phyloP scores from a whole-genome alignment of 2,113 vertebrate species.

The Nycticryphes semicollaris region DNA sequence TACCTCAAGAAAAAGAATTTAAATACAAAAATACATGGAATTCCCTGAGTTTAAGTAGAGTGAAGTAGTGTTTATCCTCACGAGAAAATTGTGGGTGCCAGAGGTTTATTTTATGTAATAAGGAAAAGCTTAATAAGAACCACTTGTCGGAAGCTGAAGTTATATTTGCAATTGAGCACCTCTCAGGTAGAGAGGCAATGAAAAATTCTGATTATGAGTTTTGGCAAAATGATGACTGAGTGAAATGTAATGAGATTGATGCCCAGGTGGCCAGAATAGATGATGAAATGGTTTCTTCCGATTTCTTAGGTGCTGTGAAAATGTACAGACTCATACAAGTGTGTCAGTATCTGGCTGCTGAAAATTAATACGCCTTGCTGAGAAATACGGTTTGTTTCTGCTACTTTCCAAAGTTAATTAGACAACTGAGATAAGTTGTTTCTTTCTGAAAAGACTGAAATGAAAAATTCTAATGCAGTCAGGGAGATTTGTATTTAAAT shows the following conservation, averaged over 20 bases:
- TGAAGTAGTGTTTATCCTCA: background rate
- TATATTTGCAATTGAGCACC: background rate
- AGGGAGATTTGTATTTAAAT: background rate
- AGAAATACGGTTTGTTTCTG: background rate
- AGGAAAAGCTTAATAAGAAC: background rate
- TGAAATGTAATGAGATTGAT: background rate
- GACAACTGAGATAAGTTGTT: background rate
- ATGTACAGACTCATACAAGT: background rate
- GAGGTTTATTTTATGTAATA: background rate
- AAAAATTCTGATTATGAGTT: background rate
- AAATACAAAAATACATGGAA: background rate
- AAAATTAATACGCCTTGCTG: background rate
- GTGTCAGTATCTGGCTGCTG: background rate
- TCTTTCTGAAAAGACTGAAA: background rate
- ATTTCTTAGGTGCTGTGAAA: background rate
- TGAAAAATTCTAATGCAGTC: background rate
- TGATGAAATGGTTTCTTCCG: background rate
- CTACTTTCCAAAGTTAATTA: background rate
- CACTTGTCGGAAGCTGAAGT: background rate
- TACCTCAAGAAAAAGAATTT: background rate
- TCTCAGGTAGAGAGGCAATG: background rate
- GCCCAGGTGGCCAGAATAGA: accelerated
- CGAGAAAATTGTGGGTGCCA: background rate
- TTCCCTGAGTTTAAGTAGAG: background rate
- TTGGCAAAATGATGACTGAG: background rate